phyloP scores from a whole-genome alignment of 2,113 vertebrate genomes.

The Psettodes erumei region DNA sequence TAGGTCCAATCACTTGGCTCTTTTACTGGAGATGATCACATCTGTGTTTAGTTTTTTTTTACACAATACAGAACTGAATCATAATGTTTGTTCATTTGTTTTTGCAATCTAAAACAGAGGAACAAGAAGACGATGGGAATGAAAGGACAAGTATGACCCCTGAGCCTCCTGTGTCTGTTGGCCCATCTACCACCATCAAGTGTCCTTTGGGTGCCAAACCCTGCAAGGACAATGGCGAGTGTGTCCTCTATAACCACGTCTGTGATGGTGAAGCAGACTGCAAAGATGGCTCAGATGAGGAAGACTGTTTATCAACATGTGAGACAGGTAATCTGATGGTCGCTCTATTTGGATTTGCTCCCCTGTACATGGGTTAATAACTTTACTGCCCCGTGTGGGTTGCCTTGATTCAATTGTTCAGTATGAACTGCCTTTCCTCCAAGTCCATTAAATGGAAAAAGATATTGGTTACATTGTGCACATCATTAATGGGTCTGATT shows the following conservation, averaged over 20 bases:
- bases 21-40: neutral
- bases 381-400: constrained; percentile 42
- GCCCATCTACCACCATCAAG: constrained; percentile 57
- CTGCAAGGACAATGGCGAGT: constrained; percentile 76
- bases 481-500: too few relatives aligned
- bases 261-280: constrained; percentile 90
- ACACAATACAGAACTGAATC: neutral
- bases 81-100: neutral
- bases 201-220: constrained; percentile 59
- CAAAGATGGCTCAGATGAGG: constrained; percentile 87
- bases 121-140: neutral
- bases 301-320: constrained; percentile 68
- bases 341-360: too few relatives aligned
- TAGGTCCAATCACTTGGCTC: constrained; percentile 8
- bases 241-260: constrained; percentile 74
- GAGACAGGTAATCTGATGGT: constrained; percentile 49
- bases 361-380: neutral
- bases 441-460: neutral
- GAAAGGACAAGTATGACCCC: neutral
- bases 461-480: neutral
- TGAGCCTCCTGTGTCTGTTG: neutral
- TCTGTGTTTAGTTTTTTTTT: neutral
- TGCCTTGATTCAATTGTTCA: fast-evolving
- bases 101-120: constrained; percentile 20
- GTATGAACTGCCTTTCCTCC: neutral